A percentile compares a stretch with the other conserved stretches of the same genome.
Evolutionary conservation across 2,797 vertebrate genomes (phyloP).

Genomic region (Enteromius viviparus): DNA sequence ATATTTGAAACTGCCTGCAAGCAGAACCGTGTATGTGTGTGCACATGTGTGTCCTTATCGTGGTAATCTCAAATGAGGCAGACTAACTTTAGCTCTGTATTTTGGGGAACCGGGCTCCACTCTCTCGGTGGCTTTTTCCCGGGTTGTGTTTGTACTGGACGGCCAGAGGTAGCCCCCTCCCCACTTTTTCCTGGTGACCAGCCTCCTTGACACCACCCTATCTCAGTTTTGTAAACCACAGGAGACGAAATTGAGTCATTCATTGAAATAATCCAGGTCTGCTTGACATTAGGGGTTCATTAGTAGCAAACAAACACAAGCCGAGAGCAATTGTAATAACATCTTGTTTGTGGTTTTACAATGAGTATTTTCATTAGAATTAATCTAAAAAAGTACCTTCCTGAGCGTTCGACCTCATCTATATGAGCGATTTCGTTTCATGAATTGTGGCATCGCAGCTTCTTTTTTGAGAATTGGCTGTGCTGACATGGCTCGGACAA

Average conservation of each 20-base stretch:
- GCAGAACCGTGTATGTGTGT: slow-evolving; percentile 55
- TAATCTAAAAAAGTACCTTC: background rate
- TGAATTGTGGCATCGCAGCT: slow-evolving; percentile 38
- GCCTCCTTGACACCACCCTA: slow-evolving; percentile 75
- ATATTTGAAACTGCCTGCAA: slow-evolving; percentile 52
- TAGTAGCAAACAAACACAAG: background rate
- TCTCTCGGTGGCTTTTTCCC: slow-evolving; percentile 72
- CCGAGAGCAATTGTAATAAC: background rate
- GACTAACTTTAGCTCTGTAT: slow-evolving; percentile 74
- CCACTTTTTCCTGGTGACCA: slow-evolving; percentile 72
- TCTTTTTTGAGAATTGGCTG: slow-evolving; percentile 39
- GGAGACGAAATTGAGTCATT: background rate
- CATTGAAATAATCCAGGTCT: background rate
- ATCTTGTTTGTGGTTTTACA: background rate
- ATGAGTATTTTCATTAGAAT: background rate
- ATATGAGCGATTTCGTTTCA: slow-evolving; percentile 21
- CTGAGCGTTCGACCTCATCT: background rate
- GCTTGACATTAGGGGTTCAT: background rate
- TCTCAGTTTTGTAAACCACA: background rate
- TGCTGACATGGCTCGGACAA: slow-evolving; percentile 26
- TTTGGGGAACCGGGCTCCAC: slow-evolving; percentile 60
- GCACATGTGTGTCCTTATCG: slow-evolving; percentile 69
- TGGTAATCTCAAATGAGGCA: slow-evolving; percentile 69
- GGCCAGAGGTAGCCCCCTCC: slow-evolving; percentile 68
- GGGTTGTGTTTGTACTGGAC: slow-evolving; percentile 78